Evolutionary conservation across 2,888 invertebrate species (phyloP).

Genomic region (Thera obeliscata): DNA sequence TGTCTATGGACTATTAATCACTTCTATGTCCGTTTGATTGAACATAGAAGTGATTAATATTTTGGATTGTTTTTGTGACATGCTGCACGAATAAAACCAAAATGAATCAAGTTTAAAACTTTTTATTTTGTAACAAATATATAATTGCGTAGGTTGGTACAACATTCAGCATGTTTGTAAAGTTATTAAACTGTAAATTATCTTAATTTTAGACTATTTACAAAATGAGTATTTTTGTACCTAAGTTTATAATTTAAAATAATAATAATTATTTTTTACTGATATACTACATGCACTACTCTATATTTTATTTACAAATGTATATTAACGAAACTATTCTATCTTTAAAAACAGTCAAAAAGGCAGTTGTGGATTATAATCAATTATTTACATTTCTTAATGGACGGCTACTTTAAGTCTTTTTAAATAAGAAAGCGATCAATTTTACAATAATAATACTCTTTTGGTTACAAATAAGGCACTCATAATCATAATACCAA

Average conservation of each 20-base stretch:
- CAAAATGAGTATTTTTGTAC: conserved; percentile 59
- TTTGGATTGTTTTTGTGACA: background rate
- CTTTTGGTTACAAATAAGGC: conserved; percentile 62
- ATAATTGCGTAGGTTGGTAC: conserved; percentile 61
- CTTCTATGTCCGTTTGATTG: no score
- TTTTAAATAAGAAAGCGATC: conserved; percentile 38
- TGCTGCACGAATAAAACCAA: conserved; percentile 47
- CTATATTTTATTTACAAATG: conserved; percentile 46
- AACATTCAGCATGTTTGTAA: conserved; percentile 59
- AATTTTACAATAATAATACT: conserved; percentile 53
- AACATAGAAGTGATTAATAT: no score
- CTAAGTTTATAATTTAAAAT: conserved; percentile 66
- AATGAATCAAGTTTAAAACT: conserved; percentile 66
- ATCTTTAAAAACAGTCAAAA: conserved; percentile 21
- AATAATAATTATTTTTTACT: conserved; percentile 54
- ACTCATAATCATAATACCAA: conserved; percentile 53
- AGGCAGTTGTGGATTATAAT: conserved; percentile 61
- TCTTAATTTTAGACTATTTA: conserved; percentile 59
- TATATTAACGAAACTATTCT: conserved; percentile 26
- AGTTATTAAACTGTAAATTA: conserved; percentile 50
- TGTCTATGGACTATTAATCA: no score
- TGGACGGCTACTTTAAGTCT: conserved; percentile 46
- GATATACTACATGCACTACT: conserved; percentile 47
- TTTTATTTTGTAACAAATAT: conserved; percentile 84
- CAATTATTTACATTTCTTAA: conserved; percentile 46